Evolutionary conservation across 2,888 invertebrate genomes (phyloP), one percentile per base, ranked within the genome.

Genomic region (Deilephila porcellus): DNA sequence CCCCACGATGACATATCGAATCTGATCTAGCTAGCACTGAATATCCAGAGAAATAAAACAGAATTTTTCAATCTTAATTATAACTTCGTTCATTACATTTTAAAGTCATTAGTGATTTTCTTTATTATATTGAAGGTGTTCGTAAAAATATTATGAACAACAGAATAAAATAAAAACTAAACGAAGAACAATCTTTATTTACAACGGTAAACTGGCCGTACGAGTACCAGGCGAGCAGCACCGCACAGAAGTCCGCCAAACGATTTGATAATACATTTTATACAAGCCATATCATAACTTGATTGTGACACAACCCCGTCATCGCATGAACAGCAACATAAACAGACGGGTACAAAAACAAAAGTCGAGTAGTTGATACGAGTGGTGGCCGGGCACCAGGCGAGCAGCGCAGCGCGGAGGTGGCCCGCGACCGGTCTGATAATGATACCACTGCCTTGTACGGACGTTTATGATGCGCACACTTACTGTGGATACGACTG

Each of bases 381-480:
- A 19, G 67, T 52, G 52, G 67, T 45, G 34, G 37, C 11, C 81
- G 79, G 85, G 85, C 92, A 94, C 93, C 90, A 94, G 94, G 93
- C 85, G 83, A 78, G 77, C 90, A 93, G 89, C 76, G 82, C 81
- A 76, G 82, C 81, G 85, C 80, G 87, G 89, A 88, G 90, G 91
- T 90, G 88, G 87, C 79, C 87, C 85, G 89, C 89, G 89, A 90
- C 92, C 90, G 92, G 91, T 90, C 89, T 82, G 80, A 90, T 93
- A 93, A 93, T 93, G 93, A 92, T 90, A 93, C 92, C 87, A 90
- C 84, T 87, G 85, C 94, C 94, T 93, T 94, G 89, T 94, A 93
- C 89, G 93, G 93, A 80, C 86, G 82, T 89, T 90, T 93, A 93
- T 91, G 91, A 93, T 88, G 87, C 85, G 83, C 84, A 86, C 86